Conservation (phyloP, 1,140 invertebrate species). For the Gerris buenoi region DNA sequence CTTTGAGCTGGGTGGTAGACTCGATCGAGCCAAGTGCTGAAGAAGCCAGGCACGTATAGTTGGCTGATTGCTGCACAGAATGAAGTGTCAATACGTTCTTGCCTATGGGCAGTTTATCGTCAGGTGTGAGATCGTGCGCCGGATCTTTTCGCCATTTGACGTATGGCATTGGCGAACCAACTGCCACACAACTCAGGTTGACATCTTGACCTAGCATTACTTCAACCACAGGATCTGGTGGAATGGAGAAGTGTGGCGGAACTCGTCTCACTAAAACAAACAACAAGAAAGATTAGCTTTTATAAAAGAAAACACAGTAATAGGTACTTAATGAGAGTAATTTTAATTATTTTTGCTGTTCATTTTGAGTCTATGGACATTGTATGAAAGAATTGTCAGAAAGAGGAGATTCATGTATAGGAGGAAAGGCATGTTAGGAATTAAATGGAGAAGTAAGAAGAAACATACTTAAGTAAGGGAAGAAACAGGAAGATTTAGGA, state of each 20-base stretch:
- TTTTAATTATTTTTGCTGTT: too few species aligned
- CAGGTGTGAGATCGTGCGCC: constrained; percentile 62
- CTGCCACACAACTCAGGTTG: constrained; percentile 89
- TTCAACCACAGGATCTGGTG: constrained; percentile 63
- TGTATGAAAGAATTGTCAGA: too few species aligned
- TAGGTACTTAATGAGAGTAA: too few species aligned
- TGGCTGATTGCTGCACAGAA: constrained; percentile 79
- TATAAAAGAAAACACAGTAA: too few species aligned
- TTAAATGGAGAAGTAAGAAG: too few species aligned
- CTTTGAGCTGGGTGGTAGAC: constrained; percentile 70
- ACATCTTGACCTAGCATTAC: constrained; percentile 79
- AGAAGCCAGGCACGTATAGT: constrained; percentile 93
- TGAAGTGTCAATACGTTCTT: constrained; percentile 70
- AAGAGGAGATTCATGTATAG: too few species aligned
- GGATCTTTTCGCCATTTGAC: constrained; percentile 88
- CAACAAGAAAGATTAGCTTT: too few species aligned
- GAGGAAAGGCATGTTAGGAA: too few species aligned
- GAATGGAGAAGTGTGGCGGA: constrained; percentile 83
- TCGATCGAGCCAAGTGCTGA: constrained; percentile 86
- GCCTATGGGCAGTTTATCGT: constrained; percentile 69
- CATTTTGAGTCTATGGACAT: too few species aligned
- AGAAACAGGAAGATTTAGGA: too few species aligned
- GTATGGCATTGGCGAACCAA: constrained; percentile 91
- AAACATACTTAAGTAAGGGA: too few species aligned
- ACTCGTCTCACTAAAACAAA: constrained; percentile 68